Conservation (phyloP, 2,113 vertebrate species). For the Upupa epops region DNA sequence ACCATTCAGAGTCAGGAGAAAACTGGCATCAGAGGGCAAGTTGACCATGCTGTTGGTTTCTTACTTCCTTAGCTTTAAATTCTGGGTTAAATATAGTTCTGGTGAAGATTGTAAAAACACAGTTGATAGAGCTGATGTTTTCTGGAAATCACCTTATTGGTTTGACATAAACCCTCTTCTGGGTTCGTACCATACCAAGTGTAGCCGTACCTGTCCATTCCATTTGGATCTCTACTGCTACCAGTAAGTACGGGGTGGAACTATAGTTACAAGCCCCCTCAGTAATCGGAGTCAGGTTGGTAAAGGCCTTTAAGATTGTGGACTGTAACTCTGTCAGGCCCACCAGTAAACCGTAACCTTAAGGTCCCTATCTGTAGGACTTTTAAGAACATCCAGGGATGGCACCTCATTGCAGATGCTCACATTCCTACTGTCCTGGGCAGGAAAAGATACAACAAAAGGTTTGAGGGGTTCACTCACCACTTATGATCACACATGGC, state of each 20-base stretch:
- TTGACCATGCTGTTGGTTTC: not conserved
- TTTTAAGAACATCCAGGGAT: no score
- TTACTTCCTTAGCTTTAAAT: not conserved
- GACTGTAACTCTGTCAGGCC: no score
- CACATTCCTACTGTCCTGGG: no score
- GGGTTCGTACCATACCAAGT: not conserved
- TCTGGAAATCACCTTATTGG: not conserved
- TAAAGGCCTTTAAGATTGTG: no score
- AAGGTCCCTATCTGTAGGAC: no score
- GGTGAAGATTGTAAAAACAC: not conserved
- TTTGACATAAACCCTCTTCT: not conserved
- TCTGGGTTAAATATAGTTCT: not conserved
- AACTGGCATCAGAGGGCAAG: not conserved
- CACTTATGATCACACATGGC: no score
- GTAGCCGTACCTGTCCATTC: not conserved
- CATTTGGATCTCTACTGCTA: accelerated
- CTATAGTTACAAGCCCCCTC: not conserved
- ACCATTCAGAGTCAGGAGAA: not conserved
- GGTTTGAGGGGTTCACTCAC: no score
- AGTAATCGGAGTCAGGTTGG: not conserved
- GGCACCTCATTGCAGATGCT: no score
- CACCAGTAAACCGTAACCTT: no score
- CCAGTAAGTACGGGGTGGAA: not conserved
- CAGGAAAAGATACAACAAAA: no score
- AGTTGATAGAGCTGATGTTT: not conserved